Conservation (phyloP, 2,888 invertebrate species). For the Piscicola geometra region DNA sequence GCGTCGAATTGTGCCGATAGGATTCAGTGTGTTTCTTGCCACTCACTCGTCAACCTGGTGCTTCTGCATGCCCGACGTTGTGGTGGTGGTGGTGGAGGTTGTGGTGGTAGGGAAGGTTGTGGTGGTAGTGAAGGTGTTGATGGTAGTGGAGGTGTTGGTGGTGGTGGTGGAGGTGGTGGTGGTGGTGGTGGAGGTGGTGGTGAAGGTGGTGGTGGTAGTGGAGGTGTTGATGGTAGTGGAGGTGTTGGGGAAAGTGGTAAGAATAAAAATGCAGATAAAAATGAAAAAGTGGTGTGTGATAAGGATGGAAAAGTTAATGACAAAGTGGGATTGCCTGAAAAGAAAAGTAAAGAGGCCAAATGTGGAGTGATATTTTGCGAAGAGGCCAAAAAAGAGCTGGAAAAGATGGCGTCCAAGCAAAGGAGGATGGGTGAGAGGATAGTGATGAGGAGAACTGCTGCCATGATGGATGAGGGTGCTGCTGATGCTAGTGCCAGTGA, state of each 20-base stretch:
- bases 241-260: background rate
- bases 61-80: slow-evolving; percentile 23
- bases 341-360: too few relatives aligned
- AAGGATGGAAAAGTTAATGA: too few relatives aligned
- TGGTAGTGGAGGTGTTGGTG: too few relatives aligned
- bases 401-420: background rate
- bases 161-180: too few relatives aligned
- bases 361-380: slow-evolving; percentile 24
- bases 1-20: slow-evolving; percentile 5
- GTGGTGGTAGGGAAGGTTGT: background rate
- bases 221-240: too few relatives aligned
- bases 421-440: slow-evolving; percentile 28
- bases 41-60: background rate
- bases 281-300: too few relatives aligned
- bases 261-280: background rate
- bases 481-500: slow-evolving; percentile 7
- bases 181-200: too few relatives aligned
- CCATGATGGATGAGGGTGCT: slow-evolving; percentile 15
- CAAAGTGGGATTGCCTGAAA: background rate
- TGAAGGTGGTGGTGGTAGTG: too few relatives aligned
- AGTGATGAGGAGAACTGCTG: slow-evolving; percentile 29
- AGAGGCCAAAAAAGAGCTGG: slow-evolving; percentile 17
- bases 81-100: background rate
- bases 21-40: background rate
- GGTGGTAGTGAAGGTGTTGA: background rate